Percentiles rank a stretch among this genome's conserved stretches.
Evolutionary conservation across 2,888 invertebrate genomes (phyloP).

Genomic region (Melieria picta): DNA sequence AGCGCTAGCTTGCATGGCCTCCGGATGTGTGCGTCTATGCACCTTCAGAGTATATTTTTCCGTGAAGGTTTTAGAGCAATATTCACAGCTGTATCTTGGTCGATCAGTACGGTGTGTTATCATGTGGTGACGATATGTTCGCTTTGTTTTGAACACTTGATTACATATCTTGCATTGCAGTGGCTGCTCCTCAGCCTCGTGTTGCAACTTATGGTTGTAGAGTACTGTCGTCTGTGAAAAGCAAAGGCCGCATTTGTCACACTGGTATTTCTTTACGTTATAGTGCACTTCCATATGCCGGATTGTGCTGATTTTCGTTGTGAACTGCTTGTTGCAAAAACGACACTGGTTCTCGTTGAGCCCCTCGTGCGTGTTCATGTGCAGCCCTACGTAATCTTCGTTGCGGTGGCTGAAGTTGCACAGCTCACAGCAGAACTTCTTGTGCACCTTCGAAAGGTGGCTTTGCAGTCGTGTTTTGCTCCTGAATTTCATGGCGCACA

Average conservation of each 20-base stretch:
- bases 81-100: conserved; percentile 57
- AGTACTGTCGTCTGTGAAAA: conserved; percentile 60
- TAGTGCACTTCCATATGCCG: conserved; percentile 62
- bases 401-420: conserved; percentile 48
- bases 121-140: conserved; percentile 61
- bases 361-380: conserved; percentile 61
- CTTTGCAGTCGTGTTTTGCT: conserved; percentile 41
- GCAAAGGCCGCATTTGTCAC: conserved; percentile 61
- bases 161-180: conserved; percentile 57
- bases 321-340: conserved; percentile 59
- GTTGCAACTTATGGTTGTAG: conserved; percentile 60
- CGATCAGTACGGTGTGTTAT: conserved; percentile 58
- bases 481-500: conserved; percentile 46
- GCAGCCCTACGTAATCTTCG: conserved; percentile 59
- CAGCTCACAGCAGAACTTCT: conserved; percentile 45
- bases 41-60: conserved; percentile 62
- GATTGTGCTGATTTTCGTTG: conserved; percentile 58
- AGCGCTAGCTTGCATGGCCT: conserved; percentile 25
- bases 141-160: conserved; percentile 61
- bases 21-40: conserved; percentile 53
- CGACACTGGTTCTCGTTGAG: conserved; percentile 60
- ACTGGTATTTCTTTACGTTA: conserved; percentile 62
- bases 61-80: conserved; percentile 58
- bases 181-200: conserved; percentile 62
- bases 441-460: conserved; percentile 45